Percentiles rank a stretch among this genome's conserved stretches.
These are phyloP conservation scores for Amyelois transitella DNA, from an alignment of 1,140 invertebrate species.

Conservation along the genomic window DNA sequence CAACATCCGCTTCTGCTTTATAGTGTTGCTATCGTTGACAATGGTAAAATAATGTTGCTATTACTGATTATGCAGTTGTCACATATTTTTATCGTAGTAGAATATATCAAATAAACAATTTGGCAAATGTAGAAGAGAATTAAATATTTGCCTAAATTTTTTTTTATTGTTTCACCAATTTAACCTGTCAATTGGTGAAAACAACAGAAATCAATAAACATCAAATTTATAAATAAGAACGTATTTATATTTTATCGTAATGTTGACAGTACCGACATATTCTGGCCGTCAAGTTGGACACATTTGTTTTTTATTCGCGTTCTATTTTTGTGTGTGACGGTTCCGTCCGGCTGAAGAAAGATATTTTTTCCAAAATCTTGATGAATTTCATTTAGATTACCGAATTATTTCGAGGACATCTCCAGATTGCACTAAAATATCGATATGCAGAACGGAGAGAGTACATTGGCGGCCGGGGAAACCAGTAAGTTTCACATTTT, in stretches of 20 bases:
- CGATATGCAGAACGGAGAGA: conserved; percentile 68
- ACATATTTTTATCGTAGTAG: no score
- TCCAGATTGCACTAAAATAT: conserved; percentile 42
- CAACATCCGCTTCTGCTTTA: no score
- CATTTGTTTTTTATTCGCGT: conserved; percentile 72
- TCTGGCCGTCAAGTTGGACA: conserved; percentile 44
- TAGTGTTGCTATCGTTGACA: no score
- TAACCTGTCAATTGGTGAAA: background rate
- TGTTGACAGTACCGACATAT: conserved; percentile 13
- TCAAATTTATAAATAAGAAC: background rate
- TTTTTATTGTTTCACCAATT: background rate
- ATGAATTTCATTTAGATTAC: conserved; percentile 49
- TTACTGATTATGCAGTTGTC: no score
- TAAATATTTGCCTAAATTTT: no score
- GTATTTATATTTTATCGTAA: conserved; percentile 18
- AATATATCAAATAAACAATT: no score
- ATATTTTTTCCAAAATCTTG: conserved; percentile 55
- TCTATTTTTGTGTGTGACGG: conserved; percentile 74
- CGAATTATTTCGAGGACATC: conserved; percentile 32
- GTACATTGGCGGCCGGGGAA: conserved; percentile 41
- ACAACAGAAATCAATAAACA: background rate
- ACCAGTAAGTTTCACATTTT: conserved; percentile 54
- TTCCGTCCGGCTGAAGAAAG: conserved; percentile 48
- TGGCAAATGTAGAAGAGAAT: no score
- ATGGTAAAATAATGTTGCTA: no score